A percentile compares a stretch with the other conserved stretches of the same genome.
Evolutionary conservation across 2,888 invertebrate genomes (phyloP).

Genomic region (Ametastegia equiseti): DNA sequence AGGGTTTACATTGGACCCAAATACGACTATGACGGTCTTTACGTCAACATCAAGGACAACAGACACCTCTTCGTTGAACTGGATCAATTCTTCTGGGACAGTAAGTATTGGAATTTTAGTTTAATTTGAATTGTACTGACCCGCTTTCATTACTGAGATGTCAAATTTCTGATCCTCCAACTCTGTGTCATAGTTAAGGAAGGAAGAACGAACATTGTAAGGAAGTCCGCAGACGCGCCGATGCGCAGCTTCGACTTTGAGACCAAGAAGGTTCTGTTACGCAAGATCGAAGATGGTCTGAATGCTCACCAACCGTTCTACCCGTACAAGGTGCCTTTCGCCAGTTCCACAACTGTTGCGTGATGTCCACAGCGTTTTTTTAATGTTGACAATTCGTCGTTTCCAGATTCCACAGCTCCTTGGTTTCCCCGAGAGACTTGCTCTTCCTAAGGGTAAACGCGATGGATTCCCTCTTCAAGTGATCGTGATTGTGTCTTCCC

Average conservation of each 20-base stretch:
- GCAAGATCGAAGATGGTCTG: conserved; percentile 79
- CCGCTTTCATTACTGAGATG: neutral
- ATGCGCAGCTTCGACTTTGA: conserved; percentile 75
- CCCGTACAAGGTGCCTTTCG: conserved; percentile 67
- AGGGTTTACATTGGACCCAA: conserved; percentile 85
- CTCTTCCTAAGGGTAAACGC: conserved; percentile 82
- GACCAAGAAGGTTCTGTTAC: conserved; percentile 81
- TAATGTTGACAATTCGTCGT: no score
- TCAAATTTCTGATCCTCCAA: conserved; percentile 17
- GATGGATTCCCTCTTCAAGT: conserved; percentile 82
- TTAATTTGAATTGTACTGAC: neutral
- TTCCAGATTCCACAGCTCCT: conserved; percentile 77
- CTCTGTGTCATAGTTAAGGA: conserved; percentile 74
- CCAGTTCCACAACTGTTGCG: neutral
- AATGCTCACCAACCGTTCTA: conserved; percentile 72
- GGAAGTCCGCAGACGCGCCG: conserved; percentile 82
- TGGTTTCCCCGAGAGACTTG: conserved; percentile 81
- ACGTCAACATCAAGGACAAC: conserved; percentile 80
- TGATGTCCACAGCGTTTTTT: neutral
- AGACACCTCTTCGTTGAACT: conserved; percentile 82
- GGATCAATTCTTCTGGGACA: conserved; percentile 77
- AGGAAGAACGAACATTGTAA: conserved; percentile 84
- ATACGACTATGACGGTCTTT: conserved; percentile 79
- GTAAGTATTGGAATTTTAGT: conserved; percentile 74
- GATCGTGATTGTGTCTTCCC: conserved; percentile 80